Percentiles rank a stretch among this genome's conserved stretches.
Conservation (phyloP, 2,888 invertebrate species). For the Bombylius major region DNA sequence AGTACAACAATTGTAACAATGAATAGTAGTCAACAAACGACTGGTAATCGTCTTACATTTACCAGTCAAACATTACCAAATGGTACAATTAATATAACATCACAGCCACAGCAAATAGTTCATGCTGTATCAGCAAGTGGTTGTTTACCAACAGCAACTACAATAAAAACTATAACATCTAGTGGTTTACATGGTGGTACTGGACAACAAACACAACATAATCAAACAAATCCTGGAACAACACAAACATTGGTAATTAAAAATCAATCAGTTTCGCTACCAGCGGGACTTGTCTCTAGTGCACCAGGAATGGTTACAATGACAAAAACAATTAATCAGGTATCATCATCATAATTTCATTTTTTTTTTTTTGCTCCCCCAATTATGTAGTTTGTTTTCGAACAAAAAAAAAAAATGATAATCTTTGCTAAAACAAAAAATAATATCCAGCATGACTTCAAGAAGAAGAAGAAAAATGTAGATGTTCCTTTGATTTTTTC, state of each 20-base stretch:
- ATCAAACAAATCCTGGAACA: slow-evolving; percentile 23
- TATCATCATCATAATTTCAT: slow-evolving; percentile 15
- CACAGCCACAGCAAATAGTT: slow-evolving; percentile 25
- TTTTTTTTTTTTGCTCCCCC: background rate
- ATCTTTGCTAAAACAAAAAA: background rate
- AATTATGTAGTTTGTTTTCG: background rate
- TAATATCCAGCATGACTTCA: too few species aligned
- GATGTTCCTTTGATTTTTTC: too few species aligned
- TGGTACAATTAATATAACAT: slow-evolving; percentile 52
- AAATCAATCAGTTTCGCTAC: slow-evolving; percentile 41
- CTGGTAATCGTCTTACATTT: slow-evolving; percentile 46
- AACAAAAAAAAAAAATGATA: background rate
- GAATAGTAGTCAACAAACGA: slow-evolving; percentile 30
- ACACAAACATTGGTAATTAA: slow-evolving; percentile 39
- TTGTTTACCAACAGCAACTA: slow-evolving; percentile 39
- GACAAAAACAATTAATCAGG: slow-evolving; percentile 43
- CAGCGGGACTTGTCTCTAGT: slow-evolving; percentile 39
- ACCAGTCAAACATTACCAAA: slow-evolving; percentile 54
- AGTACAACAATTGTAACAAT: slow-evolving; percentile 25
- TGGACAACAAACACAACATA: slow-evolving; percentile 18
- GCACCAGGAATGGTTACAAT: slow-evolving; percentile 53
- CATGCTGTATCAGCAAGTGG: slow-evolving; percentile 40
- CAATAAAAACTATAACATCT: slow-evolving; percentile 34
- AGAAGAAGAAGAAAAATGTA: too few species aligned
- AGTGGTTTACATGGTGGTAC: slow-evolving; percentile 19